These are phyloP conservation scores for Exocentrus adspersus DNA, from an alignment of 2,888 invertebrate species.

Conservation along the genomic window DNA sequence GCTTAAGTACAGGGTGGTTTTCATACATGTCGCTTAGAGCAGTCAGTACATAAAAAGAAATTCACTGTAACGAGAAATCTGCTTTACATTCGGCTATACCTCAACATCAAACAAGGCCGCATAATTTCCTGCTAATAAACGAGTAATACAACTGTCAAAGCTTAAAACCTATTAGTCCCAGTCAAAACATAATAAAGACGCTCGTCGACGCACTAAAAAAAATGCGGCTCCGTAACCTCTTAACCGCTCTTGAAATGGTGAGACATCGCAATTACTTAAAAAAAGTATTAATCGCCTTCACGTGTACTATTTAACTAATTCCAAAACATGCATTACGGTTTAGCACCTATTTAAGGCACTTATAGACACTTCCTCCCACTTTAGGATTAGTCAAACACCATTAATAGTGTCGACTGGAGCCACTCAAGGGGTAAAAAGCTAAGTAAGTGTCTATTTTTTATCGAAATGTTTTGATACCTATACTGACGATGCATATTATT, in stretches of 20 bases:
- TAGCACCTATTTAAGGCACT: conserved; percentile 34
- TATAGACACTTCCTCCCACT: conserved; percentile 26
- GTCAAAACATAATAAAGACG: conserved; percentile 11
- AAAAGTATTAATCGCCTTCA: conserved; percentile 35
- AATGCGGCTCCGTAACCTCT: conserved; percentile 2
- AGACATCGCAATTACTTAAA: conserved; percentile 26
- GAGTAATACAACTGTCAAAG: background rate
- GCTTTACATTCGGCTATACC: no score
- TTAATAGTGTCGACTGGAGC: conserved; percentile 39
- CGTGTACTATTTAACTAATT: conserved; percentile 34
- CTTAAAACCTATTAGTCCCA: background rate
- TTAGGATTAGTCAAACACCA: conserved; percentile 46
- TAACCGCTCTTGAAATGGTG: conserved; percentile 19
- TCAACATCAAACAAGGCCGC: background rate
- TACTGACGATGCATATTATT: background rate
- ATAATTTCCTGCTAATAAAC: background rate
- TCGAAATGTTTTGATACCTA: background rate
- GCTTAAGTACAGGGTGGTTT: no score
- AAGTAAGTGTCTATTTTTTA: conserved; percentile 8
- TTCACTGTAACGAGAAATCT: no score
- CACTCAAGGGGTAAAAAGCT: conserved; percentile 30
- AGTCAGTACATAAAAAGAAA: no score
- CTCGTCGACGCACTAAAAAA: background rate
- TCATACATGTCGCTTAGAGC: no score
- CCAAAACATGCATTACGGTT: conserved; percentile 38